These are phyloP conservation scores for Batillaria attramentaria DNA, from an alignment of 1,140 invertebrate genomes.

Conservation along the genomic window DNA sequence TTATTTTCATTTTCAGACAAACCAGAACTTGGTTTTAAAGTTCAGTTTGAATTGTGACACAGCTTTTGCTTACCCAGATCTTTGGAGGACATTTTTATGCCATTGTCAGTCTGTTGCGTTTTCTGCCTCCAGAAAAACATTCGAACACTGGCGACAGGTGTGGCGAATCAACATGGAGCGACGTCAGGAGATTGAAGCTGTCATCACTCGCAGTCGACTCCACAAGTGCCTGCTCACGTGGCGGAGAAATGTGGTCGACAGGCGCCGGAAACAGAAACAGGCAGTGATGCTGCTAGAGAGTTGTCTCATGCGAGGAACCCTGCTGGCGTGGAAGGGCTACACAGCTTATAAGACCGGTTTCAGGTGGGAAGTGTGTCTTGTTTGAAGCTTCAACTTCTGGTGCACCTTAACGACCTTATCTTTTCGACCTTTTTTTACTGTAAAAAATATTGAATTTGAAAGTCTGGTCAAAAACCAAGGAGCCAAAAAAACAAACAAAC, in stretches of 20 bases:
- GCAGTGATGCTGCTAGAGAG: constrained; percentile 36
- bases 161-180: constrained; percentile 24
- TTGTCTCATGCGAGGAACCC: constrained; percentile 27
- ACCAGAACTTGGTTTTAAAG: neutral
- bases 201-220: constrained; percentile 23
- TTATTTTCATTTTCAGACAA: neutral
- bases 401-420: no score
- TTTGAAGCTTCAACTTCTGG: no score
- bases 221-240: constrained; percentile 29
- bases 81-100: neutral
- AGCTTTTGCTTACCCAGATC: neutral
- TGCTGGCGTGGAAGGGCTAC: constrained; percentile 15
- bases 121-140: constrained; percentile 29
- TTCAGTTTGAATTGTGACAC: neutral
- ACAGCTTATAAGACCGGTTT: constrained; percentile 19
- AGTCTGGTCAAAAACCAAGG: no score
- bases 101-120: neutral
- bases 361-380: no score
- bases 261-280: constrained; percentile 13
- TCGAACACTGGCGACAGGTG: constrained; percentile 15
- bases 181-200: constrained; percentile 7
- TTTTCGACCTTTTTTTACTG: no score
- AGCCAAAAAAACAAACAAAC: no score
- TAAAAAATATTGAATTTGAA: no score
- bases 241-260: constrained; percentile 29